Percentiles rank a stretch among this genome's conserved stretches.
phyloP scores from a whole-genome alignment of 1,140 invertebrate genomes.

The Venturia canescens region DNA sequence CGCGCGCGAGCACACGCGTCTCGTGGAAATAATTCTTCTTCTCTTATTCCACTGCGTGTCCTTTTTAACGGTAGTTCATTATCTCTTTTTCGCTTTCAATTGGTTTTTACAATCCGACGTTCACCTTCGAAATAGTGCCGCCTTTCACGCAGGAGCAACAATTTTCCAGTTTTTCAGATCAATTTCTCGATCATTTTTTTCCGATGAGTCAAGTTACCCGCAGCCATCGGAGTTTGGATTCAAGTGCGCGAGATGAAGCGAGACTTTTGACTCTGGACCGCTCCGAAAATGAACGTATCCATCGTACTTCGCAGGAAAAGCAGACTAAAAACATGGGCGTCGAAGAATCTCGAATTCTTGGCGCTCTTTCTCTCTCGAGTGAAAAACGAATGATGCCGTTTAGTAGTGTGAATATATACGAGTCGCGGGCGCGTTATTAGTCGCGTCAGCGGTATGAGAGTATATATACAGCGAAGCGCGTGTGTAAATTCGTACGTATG shows the following conservation, averaged over 20 bases:
- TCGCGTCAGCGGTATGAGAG: background rate
- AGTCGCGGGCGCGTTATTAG: background rate
- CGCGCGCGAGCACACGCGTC: conserved; percentile 46
- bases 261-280: too few relatives aligned
- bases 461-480: background rate
- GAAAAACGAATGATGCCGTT: background rate
- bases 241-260: too few relatives aligned
- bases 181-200: too few relatives aligned
- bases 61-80: conserved; percentile 10
- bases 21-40: conserved; percentile 66
- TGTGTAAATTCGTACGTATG: background rate
- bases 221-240: too few relatives aligned
- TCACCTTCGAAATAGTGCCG: too few relatives aligned
- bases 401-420: background rate
- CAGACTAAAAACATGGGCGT: background rate
- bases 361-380: background rate
- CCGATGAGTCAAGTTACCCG: too few relatives aligned
- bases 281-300: too few relatives aligned
- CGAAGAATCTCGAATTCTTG: background rate
- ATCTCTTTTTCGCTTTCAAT: background rate
- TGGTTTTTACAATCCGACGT: background rate
- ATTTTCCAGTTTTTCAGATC: too few relatives aligned
- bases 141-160: too few relatives aligned
- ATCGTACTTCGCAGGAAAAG: too few relatives aligned
- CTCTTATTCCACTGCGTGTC: conserved; percentile 17